A percentile compares a stretch with the other conserved stretches of the same genome.
Evolutionary conservation across 2,888 invertebrate genomes (phyloP).

Genomic region (Agonopterix arenella): DNA sequence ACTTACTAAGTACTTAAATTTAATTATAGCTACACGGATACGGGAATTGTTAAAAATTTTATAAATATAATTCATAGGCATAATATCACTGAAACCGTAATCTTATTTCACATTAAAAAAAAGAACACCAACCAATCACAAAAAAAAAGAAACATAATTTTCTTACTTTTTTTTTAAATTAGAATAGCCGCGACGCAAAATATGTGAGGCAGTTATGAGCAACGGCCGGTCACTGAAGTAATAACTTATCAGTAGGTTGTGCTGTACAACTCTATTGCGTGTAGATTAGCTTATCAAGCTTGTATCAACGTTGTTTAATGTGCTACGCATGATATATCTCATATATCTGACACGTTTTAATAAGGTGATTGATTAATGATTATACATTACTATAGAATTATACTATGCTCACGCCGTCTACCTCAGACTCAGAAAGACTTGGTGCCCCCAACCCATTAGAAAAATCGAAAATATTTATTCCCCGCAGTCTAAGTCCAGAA

Average conservation of each 20-base stretch:
- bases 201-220: neutral
- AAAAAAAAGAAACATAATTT: conserved; percentile 15
- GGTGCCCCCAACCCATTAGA: no score
- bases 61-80: no score
- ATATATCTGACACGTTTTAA: conserved; percentile 27
- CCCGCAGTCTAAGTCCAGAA: no score
- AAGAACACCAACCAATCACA: neutral
- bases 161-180: neutral
- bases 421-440: no score
- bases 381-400: no score
- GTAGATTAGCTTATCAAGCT: conserved; percentile 56
- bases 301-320: conserved; percentile 51
- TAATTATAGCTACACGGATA: no score
- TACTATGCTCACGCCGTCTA: no score
- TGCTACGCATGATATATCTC: conserved; percentile 18
- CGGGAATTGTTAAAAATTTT: no score
- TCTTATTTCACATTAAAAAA: no score
- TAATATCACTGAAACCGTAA: no score
- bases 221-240: conserved; percentile 43
- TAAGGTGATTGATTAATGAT: conserved; percentile 28
- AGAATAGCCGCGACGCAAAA: neutral
- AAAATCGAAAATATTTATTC: no score
- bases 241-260: conserved; percentile 44
- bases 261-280: conserved; percentile 28
- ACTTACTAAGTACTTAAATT: no score